Percentiles rank a stretch among this genome's conserved stretches.
Evolutionary conservation across 2,888 invertebrate genomes (phyloP).

Genomic region (Orgyia antiqua): DNA sequence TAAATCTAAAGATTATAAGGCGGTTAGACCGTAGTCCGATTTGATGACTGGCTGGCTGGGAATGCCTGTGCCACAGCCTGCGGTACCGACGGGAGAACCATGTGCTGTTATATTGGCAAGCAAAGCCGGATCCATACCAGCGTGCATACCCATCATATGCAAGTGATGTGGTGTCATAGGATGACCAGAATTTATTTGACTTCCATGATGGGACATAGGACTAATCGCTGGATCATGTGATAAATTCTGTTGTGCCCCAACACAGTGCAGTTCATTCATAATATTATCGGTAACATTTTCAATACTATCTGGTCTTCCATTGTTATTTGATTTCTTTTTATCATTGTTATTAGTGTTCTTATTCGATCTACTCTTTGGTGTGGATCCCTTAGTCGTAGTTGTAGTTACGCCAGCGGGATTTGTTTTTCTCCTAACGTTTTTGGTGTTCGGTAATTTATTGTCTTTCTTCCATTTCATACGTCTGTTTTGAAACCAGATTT

Average conservation of each 20-base stretch:
- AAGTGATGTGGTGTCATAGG: slow-evolving; percentile 75
- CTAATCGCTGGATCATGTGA: slow-evolving; percentile 71
- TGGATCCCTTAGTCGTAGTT: slow-evolving; percentile 72
- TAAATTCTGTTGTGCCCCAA: slow-evolving; percentile 69
- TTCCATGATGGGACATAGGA: slow-evolving; percentile 69
- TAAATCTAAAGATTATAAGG: slow-evolving; percentile 76
- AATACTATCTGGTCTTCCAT: slow-evolving; percentile 80
- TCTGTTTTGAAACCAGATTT: slow-evolving; percentile 93
- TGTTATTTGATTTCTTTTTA: slow-evolving; percentile 73
- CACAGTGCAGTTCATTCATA: slow-evolving; percentile 79
- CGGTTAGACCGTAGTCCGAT: slow-evolving; percentile 92
- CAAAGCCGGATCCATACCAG: slow-evolving; percentile 69
- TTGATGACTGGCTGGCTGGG: slow-evolving; percentile 82
- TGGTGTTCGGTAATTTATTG: slow-evolving; percentile 93
- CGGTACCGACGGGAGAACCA: slow-evolving; percentile 74
- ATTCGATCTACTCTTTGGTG: slow-evolving; percentile 83
- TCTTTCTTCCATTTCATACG: slow-evolving; percentile 88
- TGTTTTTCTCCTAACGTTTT: slow-evolving; percentile 85
- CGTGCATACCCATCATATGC: slow-evolving; percentile 71
- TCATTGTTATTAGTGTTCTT: slow-evolving; percentile 76
- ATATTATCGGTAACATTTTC: slow-evolving; percentile 81
- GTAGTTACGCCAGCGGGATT: slow-evolving; percentile 85
- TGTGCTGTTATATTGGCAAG: slow-evolving; percentile 70
- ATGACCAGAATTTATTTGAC: slow-evolving; percentile 71
- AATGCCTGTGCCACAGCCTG: slow-evolving; percentile 67